Percentiles rank a stretch among this genome's conserved stretches.
These are phyloP conservation scores for Cistogaster globosa DNA, from an alignment of 2,888 invertebrate species.

Conservation along the genomic window DNA sequence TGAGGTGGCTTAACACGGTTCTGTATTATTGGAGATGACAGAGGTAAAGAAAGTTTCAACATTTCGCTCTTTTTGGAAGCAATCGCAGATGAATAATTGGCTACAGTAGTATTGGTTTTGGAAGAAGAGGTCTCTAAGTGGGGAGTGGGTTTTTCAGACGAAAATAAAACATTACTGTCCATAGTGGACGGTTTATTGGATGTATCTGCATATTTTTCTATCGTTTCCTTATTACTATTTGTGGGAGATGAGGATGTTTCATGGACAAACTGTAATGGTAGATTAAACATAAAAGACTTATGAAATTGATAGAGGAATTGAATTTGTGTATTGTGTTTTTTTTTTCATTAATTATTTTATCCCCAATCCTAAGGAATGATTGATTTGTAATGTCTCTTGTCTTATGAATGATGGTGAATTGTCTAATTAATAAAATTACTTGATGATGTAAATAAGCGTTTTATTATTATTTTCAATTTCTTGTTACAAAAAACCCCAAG, in stretches of 20 bases:
- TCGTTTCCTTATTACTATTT: slow-evolving; percentile 58
- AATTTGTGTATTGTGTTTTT: slow-evolving; percentile 3
- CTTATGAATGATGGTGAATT: slow-evolving; percentile 18
- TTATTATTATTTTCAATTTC: too few species aligned
- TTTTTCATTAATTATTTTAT: background rate
- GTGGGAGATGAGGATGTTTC: slow-evolving; percentile 53
- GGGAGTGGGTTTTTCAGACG: slow-evolving; percentile 41
- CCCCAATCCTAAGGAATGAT: background rate
- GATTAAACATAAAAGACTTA: slow-evolving; percentile 43
- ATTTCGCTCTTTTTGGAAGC: slow-evolving; percentile 36
- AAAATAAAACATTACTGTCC: slow-evolving; percentile 45
- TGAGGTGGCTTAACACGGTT: slow-evolving; percentile 29
- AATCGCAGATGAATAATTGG: slow-evolving; percentile 23
- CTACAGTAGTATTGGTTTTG: slow-evolving; percentile 38
- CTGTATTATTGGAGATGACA: slow-evolving; percentile 34
- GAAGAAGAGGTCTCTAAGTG: slow-evolving; percentile 45
- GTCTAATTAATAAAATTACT: slow-evolving; percentile 37
- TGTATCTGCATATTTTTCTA: slow-evolving; percentile 57
- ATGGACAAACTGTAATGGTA: slow-evolving; percentile 64
- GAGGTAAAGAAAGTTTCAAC: slow-evolving; percentile 53
- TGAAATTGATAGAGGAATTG: slow-evolving; percentile 29
- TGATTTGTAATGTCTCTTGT: slow-evolving; percentile 42
- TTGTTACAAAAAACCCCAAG: too few species aligned
- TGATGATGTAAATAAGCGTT: slow-evolving; percentile 22
- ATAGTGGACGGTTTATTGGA: slow-evolving; percentile 64